Conservation (phyloP, 64 coral and sea anemone genomes). For the Dendronephthya gigantea region DNA sequence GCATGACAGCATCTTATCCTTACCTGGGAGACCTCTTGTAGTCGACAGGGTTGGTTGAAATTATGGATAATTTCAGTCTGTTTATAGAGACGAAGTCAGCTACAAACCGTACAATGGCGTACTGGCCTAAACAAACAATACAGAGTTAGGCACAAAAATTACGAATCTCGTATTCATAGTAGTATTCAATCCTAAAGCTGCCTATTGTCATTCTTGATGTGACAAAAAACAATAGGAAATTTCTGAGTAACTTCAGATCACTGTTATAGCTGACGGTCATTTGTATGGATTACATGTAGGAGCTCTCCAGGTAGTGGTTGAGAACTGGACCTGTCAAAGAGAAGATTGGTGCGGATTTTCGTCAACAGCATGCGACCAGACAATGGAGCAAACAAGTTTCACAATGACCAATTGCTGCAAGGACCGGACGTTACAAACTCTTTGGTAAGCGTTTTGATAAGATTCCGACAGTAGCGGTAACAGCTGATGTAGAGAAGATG, state of each 20-base stretch:
- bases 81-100: not conserved
- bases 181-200: too few species aligned
- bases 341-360: conserved; percentile 16
- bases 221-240: too few species aligned
- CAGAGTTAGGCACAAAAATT: too few species aligned
- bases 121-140: too few species aligned
- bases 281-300: not conserved
- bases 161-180: too few species aligned
- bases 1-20: not conserved
- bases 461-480: not conserved
- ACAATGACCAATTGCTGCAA: not conserved
- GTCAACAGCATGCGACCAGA: conserved; percentile 6
- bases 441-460: not conserved
- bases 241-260: too few species aligned
- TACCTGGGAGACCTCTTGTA: not conserved
- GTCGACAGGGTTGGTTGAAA: not conserved
- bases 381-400: conserved; percentile 2
- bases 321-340: conserved; percentile 12
- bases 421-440: not conserved
- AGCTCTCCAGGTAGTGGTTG: not conserved
- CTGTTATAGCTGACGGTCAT: too few species aligned
- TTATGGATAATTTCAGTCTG: conserved; percentile 4
- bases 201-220: too few species aligned
- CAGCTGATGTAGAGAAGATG: not conserved
- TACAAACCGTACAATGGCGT: not conserved